phyloP scores from a whole-genome alignment of 2,113 vertebrate genomes.

The Menidia beryllina region DNA sequence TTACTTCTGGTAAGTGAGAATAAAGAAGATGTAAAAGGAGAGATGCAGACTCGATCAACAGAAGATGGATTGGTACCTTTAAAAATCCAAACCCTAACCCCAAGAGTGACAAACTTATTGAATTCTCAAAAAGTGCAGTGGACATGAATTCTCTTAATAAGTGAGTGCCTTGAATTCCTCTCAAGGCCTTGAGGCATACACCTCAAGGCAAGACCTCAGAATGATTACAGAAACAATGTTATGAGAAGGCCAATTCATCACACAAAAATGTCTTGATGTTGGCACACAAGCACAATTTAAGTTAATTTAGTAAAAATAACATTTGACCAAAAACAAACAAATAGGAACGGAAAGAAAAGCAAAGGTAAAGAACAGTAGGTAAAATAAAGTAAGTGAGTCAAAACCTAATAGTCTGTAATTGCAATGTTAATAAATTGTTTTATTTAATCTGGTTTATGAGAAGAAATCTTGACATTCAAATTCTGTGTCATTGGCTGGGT shows the following conservation, averaged over 20 bases:
- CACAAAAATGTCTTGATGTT: slow-evolving; percentile 2
- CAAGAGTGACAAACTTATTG: slow-evolving; percentile 65
- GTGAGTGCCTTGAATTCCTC: slow-evolving; percentile 31
- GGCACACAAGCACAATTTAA: too few relatives aligned
- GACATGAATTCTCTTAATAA: too few relatives aligned
- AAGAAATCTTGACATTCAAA: slow-evolving; percentile 51
- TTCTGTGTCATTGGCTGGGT: slow-evolving; percentile 18
- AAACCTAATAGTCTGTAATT: slow-evolving; percentile 39
- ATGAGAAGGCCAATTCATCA: not conserved
- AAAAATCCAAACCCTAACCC: slow-evolving; percentile 68
- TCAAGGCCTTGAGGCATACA: too few relatives aligned
- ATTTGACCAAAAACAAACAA: too few relatives aligned
- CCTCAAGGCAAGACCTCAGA: too few relatives aligned
- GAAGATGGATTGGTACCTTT: slow-evolving; percentile 61
- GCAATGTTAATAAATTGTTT: too few relatives aligned
- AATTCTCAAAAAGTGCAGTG: too few relatives aligned
- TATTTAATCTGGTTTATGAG: slow-evolving; percentile 36
- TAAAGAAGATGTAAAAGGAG: slow-evolving; percentile 6
- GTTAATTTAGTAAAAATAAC: too few relatives aligned
- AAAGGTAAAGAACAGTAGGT: too few relatives aligned
- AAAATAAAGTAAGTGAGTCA: slow-evolving; percentile 5
- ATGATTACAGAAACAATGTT: too few relatives aligned
- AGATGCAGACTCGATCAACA: slow-evolving; percentile 37
- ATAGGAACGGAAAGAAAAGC: too few relatives aligned
- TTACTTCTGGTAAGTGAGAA: slow-evolving; percentile 33